phyloP scores from a whole-genome alignment of 2,797 vertebrate species.

The Rhinoraja longicauda region DNA sequence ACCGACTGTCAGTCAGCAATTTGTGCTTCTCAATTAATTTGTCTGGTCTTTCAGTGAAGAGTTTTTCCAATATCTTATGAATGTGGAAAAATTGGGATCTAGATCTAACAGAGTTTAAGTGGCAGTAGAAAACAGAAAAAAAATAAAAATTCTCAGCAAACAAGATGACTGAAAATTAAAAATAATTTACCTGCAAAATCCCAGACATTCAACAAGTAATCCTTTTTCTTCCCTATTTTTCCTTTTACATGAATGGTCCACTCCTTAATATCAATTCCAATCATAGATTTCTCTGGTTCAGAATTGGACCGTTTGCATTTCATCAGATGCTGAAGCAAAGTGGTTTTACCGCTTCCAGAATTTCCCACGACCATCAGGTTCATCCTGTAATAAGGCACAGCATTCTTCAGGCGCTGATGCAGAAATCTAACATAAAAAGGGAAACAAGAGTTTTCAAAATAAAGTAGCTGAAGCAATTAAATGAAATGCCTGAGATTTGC shows the following conservation, averaged over 20 bases:
- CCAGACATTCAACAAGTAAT: constrained; percentile 84
- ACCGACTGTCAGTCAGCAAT: no score
- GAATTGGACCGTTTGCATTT: constrained; percentile 65
- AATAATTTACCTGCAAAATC: constrained; percentile 79
- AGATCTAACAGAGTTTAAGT: neutral
- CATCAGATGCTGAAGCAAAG: constrained; percentile 80
- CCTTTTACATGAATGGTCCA: constrained; percentile 75
- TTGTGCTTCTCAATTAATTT: no score
- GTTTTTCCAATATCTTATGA: neutral
- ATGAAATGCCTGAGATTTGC: neutral
- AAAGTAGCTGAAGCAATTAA: neutral
- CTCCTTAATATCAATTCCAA: constrained; percentile 75
- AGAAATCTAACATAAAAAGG: constrained; percentile 68
- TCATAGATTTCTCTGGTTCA: constrained; percentile 49
- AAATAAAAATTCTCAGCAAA: no score
- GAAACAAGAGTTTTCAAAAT: neutral
- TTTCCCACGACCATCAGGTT: constrained; percentile 92
- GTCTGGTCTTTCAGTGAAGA: no score
- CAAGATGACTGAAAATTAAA: neutral
- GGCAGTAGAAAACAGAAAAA: neutral
- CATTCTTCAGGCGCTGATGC: constrained; percentile 90
- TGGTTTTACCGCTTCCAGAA: constrained; percentile 80
- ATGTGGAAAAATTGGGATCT: neutral
- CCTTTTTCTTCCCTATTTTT: constrained; percentile 63
- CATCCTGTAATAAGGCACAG: constrained; percentile 87